These are phyloP conservation scores for Leucopsar rothschildi DNA, from an alignment of 2,113 vertebrate species.

Conservation along the genomic window DNA sequence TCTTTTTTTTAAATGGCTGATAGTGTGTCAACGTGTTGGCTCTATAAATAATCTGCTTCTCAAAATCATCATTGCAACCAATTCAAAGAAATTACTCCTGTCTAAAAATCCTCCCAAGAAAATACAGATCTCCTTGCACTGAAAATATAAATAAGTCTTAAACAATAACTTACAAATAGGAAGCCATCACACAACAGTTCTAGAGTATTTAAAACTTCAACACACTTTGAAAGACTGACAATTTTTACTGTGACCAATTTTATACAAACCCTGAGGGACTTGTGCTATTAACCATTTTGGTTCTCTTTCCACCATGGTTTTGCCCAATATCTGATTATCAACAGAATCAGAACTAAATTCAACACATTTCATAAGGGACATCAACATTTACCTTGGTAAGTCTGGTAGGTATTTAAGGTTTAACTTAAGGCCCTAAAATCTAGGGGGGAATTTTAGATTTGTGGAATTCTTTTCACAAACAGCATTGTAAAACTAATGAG, in stretches of 20 bases:
- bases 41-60: constrained; percentile 74
- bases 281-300: neutral
- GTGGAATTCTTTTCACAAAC: neutral
- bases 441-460: neutral
- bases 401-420: neutral
- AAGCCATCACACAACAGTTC: neutral
- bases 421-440: neutral
- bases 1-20: constrained; percentile 75
- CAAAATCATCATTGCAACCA: constrained; percentile 55
- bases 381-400: neutral
- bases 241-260: neutral
- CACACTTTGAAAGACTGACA: neutral
- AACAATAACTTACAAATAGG: neutral
- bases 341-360: constrained; percentile 35
- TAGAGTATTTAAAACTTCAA: neutral
- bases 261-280: neutral
- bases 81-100: constrained; percentile 32
- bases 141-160: neutral
- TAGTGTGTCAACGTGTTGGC: constrained; percentile 77
- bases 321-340: neutral
- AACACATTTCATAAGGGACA: neutral
- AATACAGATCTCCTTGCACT: neutral
- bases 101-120: constrained; percentile 33
- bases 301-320: neutral
- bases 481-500: neutral